phyloP scores from a whole-genome alignment of 92 coral and sea anemone species.

The Meandrina meandrites region DNA sequence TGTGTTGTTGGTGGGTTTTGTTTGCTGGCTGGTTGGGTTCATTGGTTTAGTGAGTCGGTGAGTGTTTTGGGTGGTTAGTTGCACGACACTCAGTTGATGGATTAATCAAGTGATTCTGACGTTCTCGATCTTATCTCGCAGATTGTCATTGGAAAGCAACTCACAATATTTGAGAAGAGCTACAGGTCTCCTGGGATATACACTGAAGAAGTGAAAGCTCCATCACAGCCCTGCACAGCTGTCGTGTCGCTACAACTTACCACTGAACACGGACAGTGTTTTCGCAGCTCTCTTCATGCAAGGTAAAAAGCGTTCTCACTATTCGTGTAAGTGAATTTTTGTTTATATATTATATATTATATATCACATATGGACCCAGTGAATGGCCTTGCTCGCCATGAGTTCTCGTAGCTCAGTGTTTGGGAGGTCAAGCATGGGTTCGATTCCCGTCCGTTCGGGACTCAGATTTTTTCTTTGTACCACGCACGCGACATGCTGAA shows the following conservation, averaged over 20 bases:
- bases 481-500: too few relatives aligned
- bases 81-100: too few relatives aligned
- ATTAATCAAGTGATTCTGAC: not conserved
- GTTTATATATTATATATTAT: not conserved
- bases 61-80: too few relatives aligned
- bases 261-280: conserved; percentile 63
- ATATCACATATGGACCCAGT: too few relatives aligned
- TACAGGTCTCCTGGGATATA: conserved; percentile 60
- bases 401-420: too few relatives aligned
- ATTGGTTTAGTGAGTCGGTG: not conserved
- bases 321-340: not conserved
- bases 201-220: conserved; percentile 39
- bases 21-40: not conserved
- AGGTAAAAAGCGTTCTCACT: conserved; percentile 40
- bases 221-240: conserved; percentile 55
- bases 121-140: not conserved
- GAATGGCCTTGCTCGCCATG: too few relatives aligned
- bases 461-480: too few relatives aligned
- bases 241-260: conserved; percentile 41
- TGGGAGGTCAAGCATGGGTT: too few relatives aligned
- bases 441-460: too few relatives aligned
- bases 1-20: too few relatives aligned
- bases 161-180: conserved; percentile 47
- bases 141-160: conserved; percentile 58
- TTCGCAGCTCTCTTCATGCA: conserved; percentile 54